Conservation (phyloP, 2,113 vertebrate species). For the Apus apus region DNA sequence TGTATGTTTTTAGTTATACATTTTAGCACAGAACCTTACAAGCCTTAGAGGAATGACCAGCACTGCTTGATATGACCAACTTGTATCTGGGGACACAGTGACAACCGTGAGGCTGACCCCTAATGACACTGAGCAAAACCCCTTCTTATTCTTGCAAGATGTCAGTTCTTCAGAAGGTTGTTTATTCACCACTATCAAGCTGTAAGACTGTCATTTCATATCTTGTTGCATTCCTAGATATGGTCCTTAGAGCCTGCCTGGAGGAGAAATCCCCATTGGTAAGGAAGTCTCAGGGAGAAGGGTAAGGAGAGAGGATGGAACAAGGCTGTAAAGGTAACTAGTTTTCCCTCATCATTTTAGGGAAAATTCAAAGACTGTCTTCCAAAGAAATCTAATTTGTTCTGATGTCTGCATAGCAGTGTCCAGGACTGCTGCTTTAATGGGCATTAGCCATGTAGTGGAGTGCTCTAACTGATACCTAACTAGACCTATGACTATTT, state of each 20-base stretch:
- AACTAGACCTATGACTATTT: neutral
- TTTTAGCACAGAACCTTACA: neutral
- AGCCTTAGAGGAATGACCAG: neutral
- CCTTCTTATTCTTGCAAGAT: neutral
- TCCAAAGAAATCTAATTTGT: neutral
- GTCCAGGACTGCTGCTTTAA: neutral
- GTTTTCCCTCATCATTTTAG: neutral
- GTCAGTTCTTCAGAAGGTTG: neutral
- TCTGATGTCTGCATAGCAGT: neutral
- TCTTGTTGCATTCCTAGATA: neutral
- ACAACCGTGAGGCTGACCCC: neutral
- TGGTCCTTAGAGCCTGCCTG: neutral
- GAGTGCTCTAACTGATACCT: neutral
- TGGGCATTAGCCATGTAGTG: neutral
- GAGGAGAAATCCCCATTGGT: neutral
- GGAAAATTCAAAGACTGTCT: neutral
- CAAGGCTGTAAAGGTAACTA: neutral
- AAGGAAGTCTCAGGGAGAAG: neutral
- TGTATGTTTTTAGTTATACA: accelerated
- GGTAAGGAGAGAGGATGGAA: neutral
- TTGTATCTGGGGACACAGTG: neutral
- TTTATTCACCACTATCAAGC: neutral
- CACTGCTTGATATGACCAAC: neutral
- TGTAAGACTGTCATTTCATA: neutral
- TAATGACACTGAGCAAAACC: neutral